These are phyloP conservation scores for Hylyphantes graminicola DNA, from an alignment of 1,140 invertebrate genomes.

Conservation along the genomic window DNA sequence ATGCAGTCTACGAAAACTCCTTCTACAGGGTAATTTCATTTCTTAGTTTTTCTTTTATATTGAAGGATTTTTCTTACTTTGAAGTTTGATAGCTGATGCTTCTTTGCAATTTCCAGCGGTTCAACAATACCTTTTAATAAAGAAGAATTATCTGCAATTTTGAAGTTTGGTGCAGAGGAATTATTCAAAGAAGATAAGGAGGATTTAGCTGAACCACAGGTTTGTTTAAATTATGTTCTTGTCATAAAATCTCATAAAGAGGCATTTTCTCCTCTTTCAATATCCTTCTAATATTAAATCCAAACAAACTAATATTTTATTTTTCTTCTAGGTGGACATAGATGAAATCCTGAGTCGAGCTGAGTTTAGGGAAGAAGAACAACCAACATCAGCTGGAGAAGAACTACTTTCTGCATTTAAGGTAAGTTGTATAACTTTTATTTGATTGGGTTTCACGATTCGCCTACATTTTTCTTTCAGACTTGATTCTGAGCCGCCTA, in stretches of 20 bases:
- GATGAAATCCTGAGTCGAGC: constrained; percentile 96
- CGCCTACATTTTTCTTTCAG: too few relatives aligned
- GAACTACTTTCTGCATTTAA: constrained; percentile 96
- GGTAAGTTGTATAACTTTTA: constrained; percentile 63
- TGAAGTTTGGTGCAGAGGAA: constrained; percentile 99
- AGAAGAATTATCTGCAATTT: constrained; percentile 95
- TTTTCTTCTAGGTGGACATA: constrained; percentile 85
- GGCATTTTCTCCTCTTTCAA: neutral
- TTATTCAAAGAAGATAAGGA: constrained; percentile 98
- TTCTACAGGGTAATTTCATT: constrained; percentile 15
- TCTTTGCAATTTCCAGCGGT: constrained; percentile 66
- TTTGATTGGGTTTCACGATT: too few relatives aligned
- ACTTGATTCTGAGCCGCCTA: too few relatives aligned
- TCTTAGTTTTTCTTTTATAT: neutral
- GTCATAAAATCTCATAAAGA: neutral
- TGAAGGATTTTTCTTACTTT: too few relatives aligned
- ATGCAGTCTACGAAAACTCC: constrained; percentile 69
- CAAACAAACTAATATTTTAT: too few relatives aligned
- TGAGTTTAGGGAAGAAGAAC: constrained; percentile 87
- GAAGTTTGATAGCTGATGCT: too few relatives aligned
- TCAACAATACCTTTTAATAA: constrained; percentile 91
- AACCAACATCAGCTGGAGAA: constrained; percentile 85
- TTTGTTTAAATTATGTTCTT: constrained; percentile 63
- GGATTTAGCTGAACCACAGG: constrained; percentile 88
- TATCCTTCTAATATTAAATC: constrained; percentile 63